These are phyloP conservation scores for Gonatopus flavifemur DNA, from an alignment of 1,140 invertebrate genomes.

Conservation along the genomic window DNA sequence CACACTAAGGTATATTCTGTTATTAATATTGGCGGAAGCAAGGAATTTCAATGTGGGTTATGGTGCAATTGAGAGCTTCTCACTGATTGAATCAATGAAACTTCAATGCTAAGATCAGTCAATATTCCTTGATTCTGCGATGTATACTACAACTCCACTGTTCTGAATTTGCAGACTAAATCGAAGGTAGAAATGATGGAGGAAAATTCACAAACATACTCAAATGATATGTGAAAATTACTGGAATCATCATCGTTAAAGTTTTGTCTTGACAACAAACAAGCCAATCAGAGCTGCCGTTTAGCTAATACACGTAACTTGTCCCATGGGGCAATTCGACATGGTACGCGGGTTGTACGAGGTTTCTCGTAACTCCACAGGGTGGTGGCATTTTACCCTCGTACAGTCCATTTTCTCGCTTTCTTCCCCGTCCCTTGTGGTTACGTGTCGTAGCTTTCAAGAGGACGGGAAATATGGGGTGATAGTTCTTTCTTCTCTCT, in stretches of 20 bases:
- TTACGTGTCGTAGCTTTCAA: neutral
- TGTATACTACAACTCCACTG: too few species aligned
- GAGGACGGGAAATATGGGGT: neutral
- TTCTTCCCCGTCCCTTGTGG: neutral
- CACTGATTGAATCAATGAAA: too few species aligned
- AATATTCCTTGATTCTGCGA: too few species aligned
- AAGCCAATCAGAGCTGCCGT: conserved; percentile 33
- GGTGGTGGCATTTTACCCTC: conserved; percentile 18
- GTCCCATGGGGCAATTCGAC: conserved; percentile 28
- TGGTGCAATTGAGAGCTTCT: too few species aligned
- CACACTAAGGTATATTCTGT: too few species aligned
- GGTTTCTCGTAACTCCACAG: conserved; percentile 23
- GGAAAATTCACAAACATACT: neutral
- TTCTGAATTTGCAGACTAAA: too few species aligned
- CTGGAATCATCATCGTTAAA: conserved; percentile 18
- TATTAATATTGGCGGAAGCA: too few species aligned
- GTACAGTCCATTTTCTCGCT: conserved; percentile 6
- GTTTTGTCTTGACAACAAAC: conserved; percentile 9
- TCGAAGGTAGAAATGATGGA: too few species aligned
- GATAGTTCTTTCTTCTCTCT: neutral
- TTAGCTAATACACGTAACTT: conserved; percentile 37
- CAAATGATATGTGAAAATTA: too few species aligned
- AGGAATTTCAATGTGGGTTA: too few species aligned
- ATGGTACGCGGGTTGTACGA: conserved; percentile 20
- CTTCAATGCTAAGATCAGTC: too few species aligned